These are phyloP conservation scores for Puma concolor DNA, from an alignment of 2,113 vertebrate genomes.

Conservation along the genomic window DNA sequence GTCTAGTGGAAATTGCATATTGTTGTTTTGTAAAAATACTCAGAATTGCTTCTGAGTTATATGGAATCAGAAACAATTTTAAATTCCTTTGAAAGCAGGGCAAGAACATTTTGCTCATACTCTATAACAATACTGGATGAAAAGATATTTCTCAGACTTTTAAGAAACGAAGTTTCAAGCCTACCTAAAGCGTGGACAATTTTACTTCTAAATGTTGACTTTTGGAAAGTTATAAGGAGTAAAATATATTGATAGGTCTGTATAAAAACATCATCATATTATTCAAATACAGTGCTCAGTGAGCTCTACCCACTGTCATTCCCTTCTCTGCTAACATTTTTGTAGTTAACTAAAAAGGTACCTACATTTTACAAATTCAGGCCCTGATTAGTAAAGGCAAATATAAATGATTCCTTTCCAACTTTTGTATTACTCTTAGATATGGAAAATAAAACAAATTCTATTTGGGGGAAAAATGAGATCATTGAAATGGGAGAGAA, in stretches of 20 bases:
- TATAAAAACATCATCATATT: neutral
- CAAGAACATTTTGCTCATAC: conserved; percentile 11
- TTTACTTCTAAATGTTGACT: conserved; percentile 52
- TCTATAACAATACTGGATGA: conserved; percentile 41
- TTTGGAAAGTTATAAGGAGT: conserved; percentile 25
- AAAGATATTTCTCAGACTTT: conserved; percentile 33
- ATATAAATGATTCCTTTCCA: neutral
- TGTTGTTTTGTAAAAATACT: conserved; percentile 62
- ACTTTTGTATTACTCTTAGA: conserved; percentile 5
- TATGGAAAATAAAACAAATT: conserved; percentile 37
- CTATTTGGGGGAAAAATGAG: conserved; percentile 19
- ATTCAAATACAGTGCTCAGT: neutral
- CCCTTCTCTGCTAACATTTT: neutral
- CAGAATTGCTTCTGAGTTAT: conserved; percentile 59
- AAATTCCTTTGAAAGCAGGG: conserved; percentile 59
- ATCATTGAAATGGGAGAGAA: neutral
- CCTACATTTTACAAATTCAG: conserved; percentile 7
- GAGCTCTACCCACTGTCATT: neutral
- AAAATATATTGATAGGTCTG: neutral
- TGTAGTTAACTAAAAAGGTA: neutral
- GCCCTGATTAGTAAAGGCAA: neutral
- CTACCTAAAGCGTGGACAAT: neutral
- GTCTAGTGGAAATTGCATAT: conserved; percentile 61
- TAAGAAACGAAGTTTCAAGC: neutral
- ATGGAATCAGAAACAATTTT: conserved; percentile 68